Evolutionary conservation across 2,113 vertebrate genomes (phyloP), one percentile per base, ranked within the genome.

Genomic region (Calidris pugnax): DNA sequence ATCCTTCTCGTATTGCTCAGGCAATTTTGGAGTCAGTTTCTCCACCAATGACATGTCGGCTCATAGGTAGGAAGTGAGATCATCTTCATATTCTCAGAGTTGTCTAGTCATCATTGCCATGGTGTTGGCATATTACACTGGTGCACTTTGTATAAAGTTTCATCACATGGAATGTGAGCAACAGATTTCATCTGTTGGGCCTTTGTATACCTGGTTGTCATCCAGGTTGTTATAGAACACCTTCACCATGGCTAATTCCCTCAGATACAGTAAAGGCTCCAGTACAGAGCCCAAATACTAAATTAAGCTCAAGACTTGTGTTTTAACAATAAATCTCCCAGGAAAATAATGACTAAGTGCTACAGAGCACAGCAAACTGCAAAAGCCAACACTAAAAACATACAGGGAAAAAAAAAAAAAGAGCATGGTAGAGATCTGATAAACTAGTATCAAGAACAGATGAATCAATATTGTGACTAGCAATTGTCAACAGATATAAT

Each of bases 151-250:
- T 28, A 51, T 11, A 37, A 50, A 71, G 24, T 71, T 71, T 37
- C 0, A 1, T 48, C 27, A 22, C 27, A 22, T 30, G 48, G 27
- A 30, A 14, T 1, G 6, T 4, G 1, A 8, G 4, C 19, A 53
- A 10, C 21, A 2, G 21, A 55, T 73, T 55, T 55, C 21, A 55
- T 26, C 15, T 4, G 47, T 47, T 47, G 4, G 35, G 30, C 32
- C 28, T 72, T 71, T 55, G 37, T 30, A 41, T 41, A 55, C 28
- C 28, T 55, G 37, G 6, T 55, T 73, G 51, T 41, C 28, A 41
- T 39, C 8, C 37, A 55, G 28, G 51, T 73, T 53, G 47, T 28
- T 72, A 41, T 13, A 73, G 28, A 55, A 24, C 6, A 73, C 8
- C 37, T 73, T 30, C 28, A 33, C 21, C 30, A 73, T 18, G 28